Percentiles rank a stretch among this genome's conserved stretches.
phyloP scores from a whole-genome alignment of 2,113 vertebrate species.

The Columba janthina region DNA sequence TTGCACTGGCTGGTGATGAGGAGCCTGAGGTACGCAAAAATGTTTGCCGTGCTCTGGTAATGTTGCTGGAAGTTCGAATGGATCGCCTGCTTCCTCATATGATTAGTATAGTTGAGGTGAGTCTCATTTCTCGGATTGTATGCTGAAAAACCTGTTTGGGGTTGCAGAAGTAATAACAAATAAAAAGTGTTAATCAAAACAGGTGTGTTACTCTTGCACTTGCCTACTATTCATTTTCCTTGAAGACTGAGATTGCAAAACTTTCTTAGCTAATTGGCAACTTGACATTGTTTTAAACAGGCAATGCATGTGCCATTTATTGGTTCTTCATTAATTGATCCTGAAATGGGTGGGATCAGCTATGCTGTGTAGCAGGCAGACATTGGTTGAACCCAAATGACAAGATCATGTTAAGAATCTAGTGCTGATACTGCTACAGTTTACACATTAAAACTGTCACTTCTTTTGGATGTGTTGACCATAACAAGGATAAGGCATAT shows the following conservation, averaged over 20 bases:
- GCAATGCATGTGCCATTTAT: background rate
- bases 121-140: background rate
- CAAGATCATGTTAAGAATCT: background rate
- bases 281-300: background rate
- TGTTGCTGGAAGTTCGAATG: constrained; percentile 96
- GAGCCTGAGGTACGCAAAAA: constrained; percentile 97
- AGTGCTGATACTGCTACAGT: background rate
- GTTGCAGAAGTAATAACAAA: background rate
- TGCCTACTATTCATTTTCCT: background rate
- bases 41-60: constrained; percentile 95
- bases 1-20: constrained; percentile 94
- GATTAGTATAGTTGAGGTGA: constrained; percentile 97
- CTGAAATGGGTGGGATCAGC: background rate
- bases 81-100: constrained; percentile 96
- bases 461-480: background rate
- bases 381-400: background rate
- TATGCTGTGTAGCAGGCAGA: background rate
- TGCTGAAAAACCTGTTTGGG: background rate
- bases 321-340: background rate
- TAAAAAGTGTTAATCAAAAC: background rate
- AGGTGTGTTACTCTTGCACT: background rate
- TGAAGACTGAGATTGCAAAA: background rate
- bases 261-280: background rate
- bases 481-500: background rate
- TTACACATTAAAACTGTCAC: background rate